A percentile compares a stretch with the other conserved stretches of the same genome.
These are phyloP conservation scores for Laspeyria flexula DNA, from an alignment of 2,888 invertebrate genomes.

Conservation along the genomic window DNA sequence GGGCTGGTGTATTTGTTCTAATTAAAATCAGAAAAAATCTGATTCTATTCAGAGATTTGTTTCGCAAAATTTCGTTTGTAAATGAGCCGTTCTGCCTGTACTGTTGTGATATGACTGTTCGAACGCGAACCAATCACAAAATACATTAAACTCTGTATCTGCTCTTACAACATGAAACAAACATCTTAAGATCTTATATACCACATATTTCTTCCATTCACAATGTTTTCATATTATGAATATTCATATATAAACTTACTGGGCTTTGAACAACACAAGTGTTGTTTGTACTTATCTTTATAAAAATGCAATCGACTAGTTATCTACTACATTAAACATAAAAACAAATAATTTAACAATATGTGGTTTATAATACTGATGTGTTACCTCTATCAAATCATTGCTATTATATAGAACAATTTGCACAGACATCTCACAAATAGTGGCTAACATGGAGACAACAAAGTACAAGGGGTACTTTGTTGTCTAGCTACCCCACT, in stretches of 20 bases:
- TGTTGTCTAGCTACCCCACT: too few relatives aligned
- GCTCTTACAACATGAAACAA: conserved; percentile 51
- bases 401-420: conserved; percentile 45
- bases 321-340: conserved; percentile 29
- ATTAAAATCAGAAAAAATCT: too few relatives aligned
- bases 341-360: conserved; percentile 42
- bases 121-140: too few relatives aligned
- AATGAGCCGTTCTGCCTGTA: too few relatives aligned
- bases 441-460: too few relatives aligned
- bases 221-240: background rate
- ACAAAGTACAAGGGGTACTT: too few relatives aligned
- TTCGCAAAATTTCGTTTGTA: too few relatives aligned
- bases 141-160: conserved; percentile 22
- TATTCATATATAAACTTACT: conserved; percentile 15
- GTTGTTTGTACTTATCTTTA: conserved; percentile 32
- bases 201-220: conserved; percentile 51
- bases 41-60: too few relatives aligned
- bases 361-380: conserved; percentile 73
- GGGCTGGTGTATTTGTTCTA: too few relatives aligned
- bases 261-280: conserved; percentile 18
- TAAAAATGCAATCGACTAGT: conserved; percentile 59
- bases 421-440: conserved; percentile 24
- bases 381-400: conserved; percentile 49
- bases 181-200: conserved; percentile 49
- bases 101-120: too few relatives aligned